Base-by-base conservation (phyloP, 1,140 invertebrate genomes). In the Drosophila sp. region DNA sequence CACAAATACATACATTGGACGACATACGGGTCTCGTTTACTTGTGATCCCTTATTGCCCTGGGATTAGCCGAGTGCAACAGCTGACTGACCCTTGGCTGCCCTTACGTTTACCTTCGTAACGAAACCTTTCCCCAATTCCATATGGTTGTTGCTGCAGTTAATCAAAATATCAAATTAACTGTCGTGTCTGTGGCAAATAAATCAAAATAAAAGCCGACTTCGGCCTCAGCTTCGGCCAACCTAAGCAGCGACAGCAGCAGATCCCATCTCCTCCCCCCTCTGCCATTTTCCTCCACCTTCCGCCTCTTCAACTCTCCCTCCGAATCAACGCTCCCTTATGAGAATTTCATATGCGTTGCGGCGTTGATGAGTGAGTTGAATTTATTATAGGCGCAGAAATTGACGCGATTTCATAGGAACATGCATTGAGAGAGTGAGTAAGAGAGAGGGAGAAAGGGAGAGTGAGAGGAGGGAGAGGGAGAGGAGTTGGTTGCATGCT, bases 101-200 rank as follows among this genome's bases (percentile, higher is more conserved):
- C 18, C 56, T 36, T 59, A n/a, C 29, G 29, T 13, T 38, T 9
- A 62, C 27, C 41, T 43, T 9, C 7, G 25, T 21, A 50, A 45
- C 29, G 50, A 56, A 32, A 43, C 43, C 34, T 32, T 59, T 14
- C 14, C 58, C 59, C 29, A 27, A 36, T 32, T 29, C 18, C 43
- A 29, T 59, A 38, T 41, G 61, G 56, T 53, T 62, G 46, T 32
- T 73, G 50, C 73, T 87, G 81, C 87, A 90, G 87, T 90, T 90
- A 90, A 90, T 90, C 87, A 90, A 90, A 90, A 90, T 90, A 90
- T 90, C 87, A 90, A 90, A 90, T 90, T 90, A 90, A 90, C 81
- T 90, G 87, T 90, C 87, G 87, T 90, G 87, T 90, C 87, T 90
- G 87, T 80, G 73, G 82, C 81, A 83, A 76, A 90, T 90, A 90